Percentiles rank a stretch among this genome's conserved stretches.
Evolutionary conservation across 2,888 invertebrate genomes (phyloP).

Genomic region (Hypomecis punctinalis): DNA sequence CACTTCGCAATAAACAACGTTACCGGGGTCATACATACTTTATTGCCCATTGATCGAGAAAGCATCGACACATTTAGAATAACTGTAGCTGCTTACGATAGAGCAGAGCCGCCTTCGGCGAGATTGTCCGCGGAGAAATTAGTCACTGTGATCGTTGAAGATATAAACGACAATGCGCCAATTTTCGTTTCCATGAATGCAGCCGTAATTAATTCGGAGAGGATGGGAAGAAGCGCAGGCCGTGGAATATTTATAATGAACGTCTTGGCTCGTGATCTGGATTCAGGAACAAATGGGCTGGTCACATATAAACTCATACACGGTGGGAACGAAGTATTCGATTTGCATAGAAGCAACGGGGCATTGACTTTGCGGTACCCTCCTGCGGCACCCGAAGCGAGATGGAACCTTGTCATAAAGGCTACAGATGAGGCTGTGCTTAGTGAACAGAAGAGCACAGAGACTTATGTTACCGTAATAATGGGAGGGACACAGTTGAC

Average conservation of each 20-base stretch:
- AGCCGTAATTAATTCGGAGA: constrained; percentile 89
- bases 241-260: constrained; percentile 90
- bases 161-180: constrained; percentile 97
- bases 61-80: constrained; percentile 94
- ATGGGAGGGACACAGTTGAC: constrained; percentile 86
- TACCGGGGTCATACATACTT: constrained; percentile 95
- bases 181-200: constrained; percentile 96
- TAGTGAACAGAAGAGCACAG: constrained; percentile 93
- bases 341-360: constrained; percentile 92
- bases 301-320: constrained; percentile 95
- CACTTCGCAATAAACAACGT: constrained; percentile 95
- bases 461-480: constrained; percentile 93
- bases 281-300: constrained; percentile 95
- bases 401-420: constrained; percentile 93
- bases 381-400: constrained; percentile 87
- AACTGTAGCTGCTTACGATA: constrained; percentile 95
- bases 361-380: constrained; percentile 87
- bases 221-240: constrained; percentile 77
- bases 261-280: constrained; percentile 93
- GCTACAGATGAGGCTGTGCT: constrained; percentile 97
- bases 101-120: constrained; percentile 89
- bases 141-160: constrained; percentile 96
- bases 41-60: constrained; percentile 95
- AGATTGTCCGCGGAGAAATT: constrained; percentile 95
- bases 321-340: constrained; percentile 91